Evolutionary conservation across 2,888 invertebrate species (phyloP), one percentile per base, ranked within the genome.

Genomic region (Lepidonotus clava): DNA sequence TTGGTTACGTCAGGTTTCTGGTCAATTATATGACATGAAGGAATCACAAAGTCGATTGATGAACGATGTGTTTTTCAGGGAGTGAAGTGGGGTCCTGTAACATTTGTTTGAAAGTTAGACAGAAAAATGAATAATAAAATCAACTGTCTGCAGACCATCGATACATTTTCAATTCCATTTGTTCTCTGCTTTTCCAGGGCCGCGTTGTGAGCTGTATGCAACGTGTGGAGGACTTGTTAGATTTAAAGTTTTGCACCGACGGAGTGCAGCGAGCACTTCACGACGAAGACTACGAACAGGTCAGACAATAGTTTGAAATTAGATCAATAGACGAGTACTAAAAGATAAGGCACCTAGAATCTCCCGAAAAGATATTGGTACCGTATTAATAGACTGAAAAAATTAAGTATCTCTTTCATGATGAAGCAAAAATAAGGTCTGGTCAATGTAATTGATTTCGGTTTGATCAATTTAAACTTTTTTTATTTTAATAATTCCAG

Each of bases 211-310:
- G 98, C 91, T 98, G 98, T 92, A 98, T 99, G 94, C 96, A 97
- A 90, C 95, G 99, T 87, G 98, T 99, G 0, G 97, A 98, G 91
- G 99, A 99, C 94, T 95, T 99, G 56, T 96, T 99, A 87, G 99
- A 99, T 94, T 95, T 99, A 84, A 98, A 98, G 94, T 95, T 98
- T 87, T 99, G 99, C 94, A 98, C 98, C 83, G 98, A 98, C 93
- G 99, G 99, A n/a, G 99, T 99, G 0, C 97, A 98, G 89, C 96
- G 97, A 83, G 98, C 99, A 0, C 96, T 99, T 86, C 96, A 96
- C 89, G 97, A 97, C 90, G 98, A 99, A 94, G 98, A 99, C 94
- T 99, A 97, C 95, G 99, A 99, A 94, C 93, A 93, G 91, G 94
- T 93, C 14, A 67, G n/a, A n/a, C n/a, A n/a, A n/a, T n/a, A n/a